These are phyloP conservation scores for Diarsia brunnea DNA, from an alignment of 2,888 invertebrate genomes.

Conservation along the genomic window DNA sequence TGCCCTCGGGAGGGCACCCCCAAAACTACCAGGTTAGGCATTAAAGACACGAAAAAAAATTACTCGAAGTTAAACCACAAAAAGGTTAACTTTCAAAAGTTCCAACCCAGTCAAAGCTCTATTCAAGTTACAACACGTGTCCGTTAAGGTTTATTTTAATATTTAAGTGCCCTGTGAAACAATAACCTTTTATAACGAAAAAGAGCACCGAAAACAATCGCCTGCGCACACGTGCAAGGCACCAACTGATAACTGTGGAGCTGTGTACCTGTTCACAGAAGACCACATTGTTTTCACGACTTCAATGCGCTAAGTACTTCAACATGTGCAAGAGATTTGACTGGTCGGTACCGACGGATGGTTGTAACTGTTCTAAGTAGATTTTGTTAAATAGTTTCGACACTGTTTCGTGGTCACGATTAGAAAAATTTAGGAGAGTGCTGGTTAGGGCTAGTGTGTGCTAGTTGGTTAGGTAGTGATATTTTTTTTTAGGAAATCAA, in stretches of 20 bases:
- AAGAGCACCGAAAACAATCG: conserved; percentile 71
- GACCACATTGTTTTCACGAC: conserved; percentile 72
- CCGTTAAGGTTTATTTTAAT: conserved; percentile 16
- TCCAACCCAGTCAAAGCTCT: neutral
- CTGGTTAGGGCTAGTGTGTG: neutral
- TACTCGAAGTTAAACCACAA: neutral
- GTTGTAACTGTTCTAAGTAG: conserved; percentile 7
- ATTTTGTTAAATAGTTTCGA: conserved; percentile 8
- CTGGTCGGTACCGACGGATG: conserved; percentile 10
- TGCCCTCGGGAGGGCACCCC: too few relatives aligned
- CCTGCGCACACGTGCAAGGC: conserved; percentile 83
- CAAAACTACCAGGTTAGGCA: too few relatives aligned
- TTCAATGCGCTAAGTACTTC: conserved; percentile 73
- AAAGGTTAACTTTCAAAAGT: neutral
- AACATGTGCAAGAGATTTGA: conserved; percentile 82
- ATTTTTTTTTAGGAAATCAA: neutral
- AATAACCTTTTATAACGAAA: conserved; percentile 52
- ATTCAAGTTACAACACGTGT: conserved; percentile 54
- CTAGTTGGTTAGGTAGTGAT: neutral
- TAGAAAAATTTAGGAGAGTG: neutral
- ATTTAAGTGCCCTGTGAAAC: conserved; percentile 39
- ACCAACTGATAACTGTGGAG: conserved; percentile 76
- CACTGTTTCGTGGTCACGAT: conserved; percentile 8
- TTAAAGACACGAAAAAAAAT: too few relatives aligned
- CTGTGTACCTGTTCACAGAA: conserved; percentile 81